Conservation (phyloP, 2,888 invertebrate species). For the Pristionchus maxplancki region DNA sequence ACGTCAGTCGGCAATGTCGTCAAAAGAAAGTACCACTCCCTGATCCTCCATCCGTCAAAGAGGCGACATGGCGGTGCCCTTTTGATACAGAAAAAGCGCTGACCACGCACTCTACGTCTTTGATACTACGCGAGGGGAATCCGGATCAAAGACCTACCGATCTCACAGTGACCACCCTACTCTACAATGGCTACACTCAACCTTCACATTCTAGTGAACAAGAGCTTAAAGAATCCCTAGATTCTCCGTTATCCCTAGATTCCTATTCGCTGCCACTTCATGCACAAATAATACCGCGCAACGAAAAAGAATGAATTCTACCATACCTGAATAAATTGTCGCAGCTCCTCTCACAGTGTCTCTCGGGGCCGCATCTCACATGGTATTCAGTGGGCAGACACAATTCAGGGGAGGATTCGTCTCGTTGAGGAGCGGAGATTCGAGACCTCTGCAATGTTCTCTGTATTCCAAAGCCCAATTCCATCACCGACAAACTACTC, state of each 20-base stretch:
- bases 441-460: constrained; percentile 10
- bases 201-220: too few relatives aligned
- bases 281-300: neutral
- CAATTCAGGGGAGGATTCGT: constrained; percentile 31
- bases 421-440: neutral
- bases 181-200: neutral
- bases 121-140: neutral
- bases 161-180: neutral
- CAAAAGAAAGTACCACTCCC: neutral
- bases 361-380: constrained; percentile 68
- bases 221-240: too few relatives aligned
- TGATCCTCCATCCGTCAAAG: neutral
- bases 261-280: too few relatives aligned
- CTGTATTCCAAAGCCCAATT: too few relatives aligned
- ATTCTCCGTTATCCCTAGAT: too few relatives aligned
- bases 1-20: neutral
- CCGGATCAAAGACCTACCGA: constrained; percentile 4
- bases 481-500: too few relatives aligned
- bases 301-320: neutral
- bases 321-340: constrained; percentile 69
- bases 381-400: constrained; percentile 63
- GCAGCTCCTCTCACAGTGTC: constrained; percentile 67
- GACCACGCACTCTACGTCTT: neutral
- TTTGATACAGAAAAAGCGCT: neutral
- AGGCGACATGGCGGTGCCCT: constrained; percentile 13